These are phyloP conservation scores for Harpalus rufipes DNA, from an alignment of 2,888 invertebrate genomes.

Conservation along the genomic window DNA sequence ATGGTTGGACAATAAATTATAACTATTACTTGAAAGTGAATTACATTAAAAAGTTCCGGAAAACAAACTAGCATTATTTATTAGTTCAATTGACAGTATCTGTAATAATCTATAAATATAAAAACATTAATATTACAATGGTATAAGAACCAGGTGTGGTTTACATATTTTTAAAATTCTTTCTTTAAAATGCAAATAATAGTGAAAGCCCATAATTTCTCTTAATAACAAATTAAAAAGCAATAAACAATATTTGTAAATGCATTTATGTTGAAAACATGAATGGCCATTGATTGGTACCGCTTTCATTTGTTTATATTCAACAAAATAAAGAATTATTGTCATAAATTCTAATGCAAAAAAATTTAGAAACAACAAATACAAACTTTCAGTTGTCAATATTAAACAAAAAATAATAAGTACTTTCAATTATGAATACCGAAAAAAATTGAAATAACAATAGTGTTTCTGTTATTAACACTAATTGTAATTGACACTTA, in stretches of 20 bases:
- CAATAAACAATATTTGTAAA: slow-evolving; percentile 24
- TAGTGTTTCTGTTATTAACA: neutral
- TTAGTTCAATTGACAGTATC: slow-evolving; percentile 19
- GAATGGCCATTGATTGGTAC: neutral
- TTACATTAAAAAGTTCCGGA: slow-evolving; percentile 19
- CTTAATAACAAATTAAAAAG: slow-evolving; percentile 40
- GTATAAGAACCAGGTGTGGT: slow-evolving; percentile 23
- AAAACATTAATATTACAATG: slow-evolving; percentile 10
- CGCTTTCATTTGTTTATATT: slow-evolving; percentile 14
- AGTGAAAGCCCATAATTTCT: slow-evolving; percentile 48
- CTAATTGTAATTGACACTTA: neutral
- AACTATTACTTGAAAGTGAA: slow-evolving; percentile 15
- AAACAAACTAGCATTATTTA: slow-evolving; percentile 1
- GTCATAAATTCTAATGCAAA: neutral
- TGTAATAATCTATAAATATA: slow-evolving; percentile 19
- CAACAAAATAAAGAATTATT: slow-evolving; percentile 14
- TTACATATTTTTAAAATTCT: slow-evolving; percentile 13
- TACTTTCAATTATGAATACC: slow-evolving; percentile 6
- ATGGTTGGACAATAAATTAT: slow-evolving; percentile 1
- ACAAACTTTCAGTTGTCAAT: slow-evolving; percentile 13
- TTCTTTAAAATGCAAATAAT: slow-evolving; percentile 42
- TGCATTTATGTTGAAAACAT: neutral
- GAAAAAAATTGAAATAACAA: neutral
- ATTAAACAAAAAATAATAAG: neutral
- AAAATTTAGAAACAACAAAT: neutral